Conservation (phyloP, 2,113 vertebrate species). For the Thalassoma bifasciatum region DNA sequence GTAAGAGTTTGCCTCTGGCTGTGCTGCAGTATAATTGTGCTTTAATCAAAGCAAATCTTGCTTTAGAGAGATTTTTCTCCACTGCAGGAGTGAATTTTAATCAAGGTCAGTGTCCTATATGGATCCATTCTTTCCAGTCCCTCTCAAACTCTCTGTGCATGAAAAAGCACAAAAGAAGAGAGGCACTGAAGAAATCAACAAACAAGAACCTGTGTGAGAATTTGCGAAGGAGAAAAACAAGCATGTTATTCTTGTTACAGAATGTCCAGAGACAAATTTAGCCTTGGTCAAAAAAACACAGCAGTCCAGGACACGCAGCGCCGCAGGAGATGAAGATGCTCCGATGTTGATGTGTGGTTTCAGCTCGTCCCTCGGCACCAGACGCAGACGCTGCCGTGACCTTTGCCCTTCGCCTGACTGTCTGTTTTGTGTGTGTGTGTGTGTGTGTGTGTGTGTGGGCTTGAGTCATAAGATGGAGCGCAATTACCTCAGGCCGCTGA, state of each 20-base stretch:
- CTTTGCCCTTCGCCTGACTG: slow-evolving; percentile 56
- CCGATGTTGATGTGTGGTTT: slow-evolving; percentile 54
- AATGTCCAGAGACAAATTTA: slow-evolving; percentile 60
- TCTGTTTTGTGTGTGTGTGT: slow-evolving; percentile 6
- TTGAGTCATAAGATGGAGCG: slow-evolving; percentile 10
- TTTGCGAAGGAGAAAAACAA: slow-evolving; percentile 14
- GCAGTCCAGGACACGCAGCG: slow-evolving; percentile 39
- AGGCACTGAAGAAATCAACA: background rate
- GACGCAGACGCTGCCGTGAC: slow-evolving; percentile 46
- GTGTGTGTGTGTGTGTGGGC: slow-evolving; percentile 9
- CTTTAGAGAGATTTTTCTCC: background rate
- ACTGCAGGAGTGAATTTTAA: background rate
- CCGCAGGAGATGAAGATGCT: slow-evolving; percentile 60
- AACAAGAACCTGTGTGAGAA: slow-evolving; percentile 20
- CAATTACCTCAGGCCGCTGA: slow-evolving; percentile 3
- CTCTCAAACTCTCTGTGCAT: background rate
- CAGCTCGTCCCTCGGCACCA: slow-evolving; percentile 33
- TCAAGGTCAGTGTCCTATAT: slow-evolving; percentile 24
- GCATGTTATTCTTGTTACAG: slow-evolving; percentile 35
- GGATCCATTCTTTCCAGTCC: background rate
- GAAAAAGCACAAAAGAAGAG: background rate
- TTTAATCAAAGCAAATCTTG: background rate
- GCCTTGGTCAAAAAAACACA: slow-evolving; percentile 48
- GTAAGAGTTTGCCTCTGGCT: background rate
- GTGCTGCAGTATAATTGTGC: background rate